phyloP scores from a whole-genome alignment of 1,140 invertebrate species.

The Phthorimaea operculella region DNA sequence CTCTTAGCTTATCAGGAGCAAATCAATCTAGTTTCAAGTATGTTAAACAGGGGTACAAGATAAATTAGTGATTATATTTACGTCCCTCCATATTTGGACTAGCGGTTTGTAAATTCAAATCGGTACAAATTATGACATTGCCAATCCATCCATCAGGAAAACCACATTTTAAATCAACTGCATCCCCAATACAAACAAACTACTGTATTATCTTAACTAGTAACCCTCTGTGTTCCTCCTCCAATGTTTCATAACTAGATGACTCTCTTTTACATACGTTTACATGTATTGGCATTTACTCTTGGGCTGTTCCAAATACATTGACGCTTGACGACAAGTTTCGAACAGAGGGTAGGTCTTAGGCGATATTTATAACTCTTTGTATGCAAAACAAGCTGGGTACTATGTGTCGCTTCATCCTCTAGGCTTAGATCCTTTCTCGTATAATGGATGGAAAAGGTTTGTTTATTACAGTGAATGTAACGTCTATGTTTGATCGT shows the following conservation, averaged over 20 bases:
- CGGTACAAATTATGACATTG: not conserved
- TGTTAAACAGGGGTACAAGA: too few species aligned
- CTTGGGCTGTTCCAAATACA: too few species aligned
- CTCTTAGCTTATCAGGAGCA: too few species aligned
- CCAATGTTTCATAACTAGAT: constrained; percentile 44
- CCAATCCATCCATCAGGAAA: not conserved
- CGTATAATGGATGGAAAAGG: not conserved
- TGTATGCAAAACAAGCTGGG: constrained; percentile 60
- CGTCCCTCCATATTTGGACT: too few species aligned
- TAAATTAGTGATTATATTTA: too few species aligned
- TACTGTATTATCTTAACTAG: constrained; percentile 18
- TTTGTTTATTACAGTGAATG: not conserved
- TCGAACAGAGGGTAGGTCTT: constrained; percentile 49
- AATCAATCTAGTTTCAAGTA: too few species aligned
- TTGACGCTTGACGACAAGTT: constrained; percentile 48
- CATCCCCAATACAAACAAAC: constrained; percentile 13
- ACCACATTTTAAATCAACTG: not conserved
- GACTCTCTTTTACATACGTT: constrained; percentile 50
- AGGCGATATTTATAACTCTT: constrained; percentile 63
- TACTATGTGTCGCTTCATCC: constrained; percentile 26
- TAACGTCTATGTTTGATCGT: not conserved
- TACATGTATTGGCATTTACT: constrained; percentile 25
- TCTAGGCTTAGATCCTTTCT: not conserved
- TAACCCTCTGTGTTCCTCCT: constrained; percentile 28
- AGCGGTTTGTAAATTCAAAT: too few species aligned